Percentiles rank a stretch among this genome's conserved stretches.
Evolutionary conservation across 2,113 vertebrate species (phyloP).

Genomic region (Vidua chalybeata): DNA sequence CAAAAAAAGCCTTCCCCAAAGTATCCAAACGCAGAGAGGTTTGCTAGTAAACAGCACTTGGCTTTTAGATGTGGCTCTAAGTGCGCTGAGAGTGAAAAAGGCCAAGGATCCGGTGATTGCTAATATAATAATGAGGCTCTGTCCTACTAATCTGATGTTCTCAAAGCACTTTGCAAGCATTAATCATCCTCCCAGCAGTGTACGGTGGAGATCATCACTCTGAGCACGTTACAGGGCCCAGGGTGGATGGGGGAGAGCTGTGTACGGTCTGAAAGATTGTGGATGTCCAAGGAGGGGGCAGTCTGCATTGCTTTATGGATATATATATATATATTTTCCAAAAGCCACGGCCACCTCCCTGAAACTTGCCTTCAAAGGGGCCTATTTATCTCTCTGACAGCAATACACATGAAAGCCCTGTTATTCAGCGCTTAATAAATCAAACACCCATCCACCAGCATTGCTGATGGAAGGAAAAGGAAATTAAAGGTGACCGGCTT

Average conservation of each 20-base stretch:
- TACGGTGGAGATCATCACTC: not conserved
- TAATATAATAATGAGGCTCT: constrained; percentile 63
- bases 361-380: constrained; percentile 6
- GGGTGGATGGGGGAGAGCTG: not conserved
- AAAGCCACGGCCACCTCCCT: not conserved
- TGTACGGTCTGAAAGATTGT: fast-evolving
- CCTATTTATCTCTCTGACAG: constrained; percentile 45
- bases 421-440: constrained; percentile 44
- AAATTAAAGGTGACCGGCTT: constrained; percentile 43
- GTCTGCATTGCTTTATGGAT: not conserved
- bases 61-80: constrained; percentile 31
- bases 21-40: not conserved
- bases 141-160: constrained; percentile 65
- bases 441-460: not conserved
- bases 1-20: constrained; percentile 9
- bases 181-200: constrained; percentile 24
- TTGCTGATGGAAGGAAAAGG: constrained; percentile 33
- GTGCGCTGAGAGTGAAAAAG: constrained; percentile 3
- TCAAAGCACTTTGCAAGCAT: constrained; percentile 60
- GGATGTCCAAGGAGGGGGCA: not conserved
- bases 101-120: constrained; percentile 8
- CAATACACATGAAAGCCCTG: not conserved
- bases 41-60: constrained; percentile 35
- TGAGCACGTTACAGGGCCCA: not conserved
- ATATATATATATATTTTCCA: not conserved